Base-by-base conservation (phyloP, 2,797 vertebrate species). In the Salarias fasciatus region DNA sequence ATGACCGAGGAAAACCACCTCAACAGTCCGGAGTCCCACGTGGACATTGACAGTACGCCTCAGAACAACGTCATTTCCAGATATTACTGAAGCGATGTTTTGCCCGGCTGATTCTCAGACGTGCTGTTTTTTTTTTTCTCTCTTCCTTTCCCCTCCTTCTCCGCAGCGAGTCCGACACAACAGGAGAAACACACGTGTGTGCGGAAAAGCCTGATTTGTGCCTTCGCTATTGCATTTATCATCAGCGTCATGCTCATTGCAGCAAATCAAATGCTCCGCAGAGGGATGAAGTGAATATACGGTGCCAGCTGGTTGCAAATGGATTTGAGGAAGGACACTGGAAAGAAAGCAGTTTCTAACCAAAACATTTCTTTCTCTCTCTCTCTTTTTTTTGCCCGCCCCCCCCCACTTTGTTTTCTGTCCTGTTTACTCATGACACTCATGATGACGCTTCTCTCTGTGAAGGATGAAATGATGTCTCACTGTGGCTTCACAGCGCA, bases 231-330 rank as follows among this genome's bases (percentile, higher is more conserved):
- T 7, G 97, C 97, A 53, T 98, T 98, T 73, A 97, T 98, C 93
- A 98, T 98, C 92, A 98, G 97, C 50, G 97, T 98, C 77, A 98
- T 98, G 96, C 94, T 98, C 75, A 98, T 98, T 8, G 97, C 97
- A 2, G 97, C 97, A 66, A 98, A 98, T 93, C 97, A 98, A 92
- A 97, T 98, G 92, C 94, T 98, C 86, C 93, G 97, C 72, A 95
- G 97, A 31, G 96, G 96, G 71, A 98, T 98, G 97, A 97, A 97
- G 83, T 98, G 93, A 89, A 75, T 28, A 33, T 11, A 8, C 8
- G 8, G n/a, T 49, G 53, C 71, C 73, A 59, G 53, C 56, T 9
- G 54, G 50, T 53, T 33, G 29, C 46, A 40, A 55, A 29, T 6
- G 9, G 33, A 67, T 43, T 24, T 6, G 60, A 56, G 9, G 38